A percentile compares a stretch with the other conserved stretches of the same genome.
phyloP scores from a whole-genome alignment of 2,113 vertebrate species.

The Erythrocercus mccallii region DNA sequence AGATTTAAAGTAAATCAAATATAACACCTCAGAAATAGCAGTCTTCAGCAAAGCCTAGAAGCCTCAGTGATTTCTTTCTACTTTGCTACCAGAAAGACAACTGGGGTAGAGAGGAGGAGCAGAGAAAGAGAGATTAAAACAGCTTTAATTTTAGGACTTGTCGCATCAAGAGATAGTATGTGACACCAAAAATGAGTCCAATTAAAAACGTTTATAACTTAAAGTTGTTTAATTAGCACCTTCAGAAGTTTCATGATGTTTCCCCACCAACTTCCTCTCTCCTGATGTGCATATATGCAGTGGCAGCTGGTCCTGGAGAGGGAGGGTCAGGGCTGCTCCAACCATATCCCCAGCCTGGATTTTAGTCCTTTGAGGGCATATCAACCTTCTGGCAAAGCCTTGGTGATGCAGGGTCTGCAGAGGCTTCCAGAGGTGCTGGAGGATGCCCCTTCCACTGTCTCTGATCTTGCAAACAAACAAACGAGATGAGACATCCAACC shows the following conservation, averaged over 20 bases:
- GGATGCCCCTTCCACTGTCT: background rate
- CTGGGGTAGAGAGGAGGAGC: background rate
- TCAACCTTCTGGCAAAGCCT: background rate
- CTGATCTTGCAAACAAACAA: background rate
- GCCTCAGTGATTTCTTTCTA: slow-evolving; percentile 3
- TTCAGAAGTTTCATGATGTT: background rate
- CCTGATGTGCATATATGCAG: background rate
- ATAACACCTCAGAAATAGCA: slow-evolving; percentile 47
- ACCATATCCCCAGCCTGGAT: background rate
- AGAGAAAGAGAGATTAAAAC: slow-evolving; percentile 11
- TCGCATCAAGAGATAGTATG: slow-evolving; percentile 25
- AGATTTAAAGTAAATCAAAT: slow-evolving; percentile 43
- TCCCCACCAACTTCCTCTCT: background rate
- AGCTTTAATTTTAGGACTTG: slow-evolving; percentile 43
- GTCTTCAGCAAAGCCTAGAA: slow-evolving; percentile 8
- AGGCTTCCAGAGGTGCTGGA: background rate
- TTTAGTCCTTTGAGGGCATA: background rate
- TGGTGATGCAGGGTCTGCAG: background rate
- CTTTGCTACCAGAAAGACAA: slow-evolving; percentile 28
- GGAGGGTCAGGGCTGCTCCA: background rate
- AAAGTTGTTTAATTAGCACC: slow-evolving; percentile 36
- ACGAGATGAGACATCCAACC: accelerated
- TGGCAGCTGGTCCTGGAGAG: background rate
- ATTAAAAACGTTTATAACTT: slow-evolving; percentile 33
- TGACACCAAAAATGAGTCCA: slow-evolving; percentile 36